Evolutionary conservation across 2,797 vertebrate genomes (phyloP).

Genomic region (Acipenser oxyrinchus): DNA sequence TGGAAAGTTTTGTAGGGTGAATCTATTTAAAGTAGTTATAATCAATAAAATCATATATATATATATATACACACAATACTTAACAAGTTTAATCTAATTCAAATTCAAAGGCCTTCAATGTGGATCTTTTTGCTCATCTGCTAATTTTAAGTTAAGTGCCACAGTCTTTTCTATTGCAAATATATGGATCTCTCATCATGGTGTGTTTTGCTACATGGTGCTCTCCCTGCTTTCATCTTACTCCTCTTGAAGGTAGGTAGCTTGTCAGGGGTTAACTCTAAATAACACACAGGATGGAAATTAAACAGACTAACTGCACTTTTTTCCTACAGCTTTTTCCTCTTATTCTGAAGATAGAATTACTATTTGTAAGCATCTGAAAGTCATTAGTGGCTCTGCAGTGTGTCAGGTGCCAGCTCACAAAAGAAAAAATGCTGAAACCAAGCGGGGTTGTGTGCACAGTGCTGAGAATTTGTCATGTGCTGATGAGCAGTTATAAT

Average conservation of each 20-base stretch:
- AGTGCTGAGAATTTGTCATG: conserved; percentile 78
- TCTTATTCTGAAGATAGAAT: conserved; percentile 73
- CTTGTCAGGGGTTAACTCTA: conserved; percentile 55
- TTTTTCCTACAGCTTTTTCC: conserved; percentile 58
- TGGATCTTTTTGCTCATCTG: too few species aligned
- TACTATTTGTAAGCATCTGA: conserved; percentile 86
- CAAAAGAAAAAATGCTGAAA: conserved; percentile 73
- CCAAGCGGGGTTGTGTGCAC: conserved; percentile 67
- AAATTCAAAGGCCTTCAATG: too few species aligned
- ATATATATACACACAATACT: neutral
- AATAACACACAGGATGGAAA: conserved; percentile 61
- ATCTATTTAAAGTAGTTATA: too few species aligned
- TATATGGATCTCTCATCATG: too few species aligned
- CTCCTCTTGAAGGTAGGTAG: conserved; percentile 3
- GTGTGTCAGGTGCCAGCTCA: conserved; percentile 76
- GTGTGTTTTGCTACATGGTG: too few species aligned
- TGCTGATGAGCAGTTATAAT: conserved; percentile 86
- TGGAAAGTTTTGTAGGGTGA: neutral
- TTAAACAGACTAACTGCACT: conserved; percentile 58
- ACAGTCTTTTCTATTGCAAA: too few species aligned
- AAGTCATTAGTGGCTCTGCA: conserved; percentile 81
- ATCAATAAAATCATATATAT: too few species aligned
- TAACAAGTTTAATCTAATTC: neutral
- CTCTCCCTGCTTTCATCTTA: too few species aligned
- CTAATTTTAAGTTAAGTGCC: too few species aligned